A percentile compares a stretch with the other conserved stretches of the same genome.
Evolutionary conservation across 2,113 vertebrate genomes (phyloP).

Genomic region (Dicaeum eximium): DNA sequence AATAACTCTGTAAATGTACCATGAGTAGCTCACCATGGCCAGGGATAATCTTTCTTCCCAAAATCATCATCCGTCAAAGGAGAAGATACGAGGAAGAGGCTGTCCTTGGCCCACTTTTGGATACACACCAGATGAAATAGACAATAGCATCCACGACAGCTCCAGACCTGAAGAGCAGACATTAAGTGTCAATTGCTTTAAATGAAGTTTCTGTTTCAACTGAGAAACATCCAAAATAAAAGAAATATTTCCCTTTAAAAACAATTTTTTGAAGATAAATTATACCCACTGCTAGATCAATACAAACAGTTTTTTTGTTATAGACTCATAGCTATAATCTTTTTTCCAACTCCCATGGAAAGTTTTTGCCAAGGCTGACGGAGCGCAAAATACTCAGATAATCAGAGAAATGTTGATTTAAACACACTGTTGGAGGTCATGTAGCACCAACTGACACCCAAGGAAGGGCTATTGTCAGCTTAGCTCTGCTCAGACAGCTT

Average conservation of each 20-base stretch:
- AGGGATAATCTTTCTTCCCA: constrained; percentile 88
- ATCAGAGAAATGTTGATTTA: background rate
- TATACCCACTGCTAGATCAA: background rate
- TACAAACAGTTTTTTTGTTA: background rate
- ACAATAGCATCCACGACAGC: constrained; percentile 90
- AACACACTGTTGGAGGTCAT: background rate
- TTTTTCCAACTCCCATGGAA: background rate
- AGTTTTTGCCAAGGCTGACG: background rate
- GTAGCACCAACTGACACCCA: background rate
- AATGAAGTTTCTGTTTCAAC: background rate
- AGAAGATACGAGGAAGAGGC: constrained; percentile 89
- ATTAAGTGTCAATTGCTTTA: background rate
- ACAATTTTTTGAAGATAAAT: background rate
- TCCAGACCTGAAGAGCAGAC: constrained; percentile 86
- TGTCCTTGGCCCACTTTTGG: constrained; percentile 96
- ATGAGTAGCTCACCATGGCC: constrained; percentile 86
- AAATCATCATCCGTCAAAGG: constrained; percentile 88
- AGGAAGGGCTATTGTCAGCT: background rate
- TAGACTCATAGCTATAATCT: background rate
- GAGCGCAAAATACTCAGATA: background rate
- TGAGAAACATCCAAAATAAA: background rate
- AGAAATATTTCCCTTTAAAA: background rate
- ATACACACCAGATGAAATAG: constrained; percentile 96
- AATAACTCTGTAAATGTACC: background rate
- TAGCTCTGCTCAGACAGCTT: background rate